phyloP scores from a whole-genome alignment of 2,797 vertebrate genomes.

The Forpus xanthops region DNA sequence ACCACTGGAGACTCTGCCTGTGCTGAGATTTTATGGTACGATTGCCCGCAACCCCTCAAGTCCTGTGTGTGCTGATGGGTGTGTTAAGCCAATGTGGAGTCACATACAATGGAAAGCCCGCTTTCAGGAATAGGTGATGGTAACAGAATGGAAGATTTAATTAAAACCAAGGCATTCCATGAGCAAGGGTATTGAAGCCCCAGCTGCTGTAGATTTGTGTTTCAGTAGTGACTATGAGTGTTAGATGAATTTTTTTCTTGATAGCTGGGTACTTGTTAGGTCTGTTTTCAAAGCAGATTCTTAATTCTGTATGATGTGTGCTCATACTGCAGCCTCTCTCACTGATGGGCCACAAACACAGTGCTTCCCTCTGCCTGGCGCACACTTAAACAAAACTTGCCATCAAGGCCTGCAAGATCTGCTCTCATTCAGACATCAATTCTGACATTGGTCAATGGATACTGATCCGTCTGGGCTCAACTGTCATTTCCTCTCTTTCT shows the following conservation, averaged over 20 bases:
- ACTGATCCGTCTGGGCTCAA: neutral
- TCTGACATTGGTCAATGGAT: neutral
- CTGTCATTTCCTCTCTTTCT: neutral
- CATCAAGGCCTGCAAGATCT: neutral
- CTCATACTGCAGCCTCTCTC: neutral
- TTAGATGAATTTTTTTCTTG: neutral
- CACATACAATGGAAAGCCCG: neutral
- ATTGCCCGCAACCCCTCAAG: neutral
- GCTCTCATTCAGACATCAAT: neutral
- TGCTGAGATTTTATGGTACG: neutral
- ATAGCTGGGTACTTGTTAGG: neutral
- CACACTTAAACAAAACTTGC: neutral
- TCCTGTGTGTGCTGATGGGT: accelerated
- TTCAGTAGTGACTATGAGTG: neutral
- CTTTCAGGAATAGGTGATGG: neutral
- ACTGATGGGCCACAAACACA: neutral
- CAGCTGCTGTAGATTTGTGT: neutral
- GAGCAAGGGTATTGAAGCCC: neutral
- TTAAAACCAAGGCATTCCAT: neutral
- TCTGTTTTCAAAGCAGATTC: neutral
- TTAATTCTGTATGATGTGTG: neutral
- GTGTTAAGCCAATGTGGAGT: neutral
- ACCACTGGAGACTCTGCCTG: neutral
- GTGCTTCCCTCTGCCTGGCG: neutral
- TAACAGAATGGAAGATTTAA: neutral